Percentiles rank a stretch among this genome's conserved stretches.
phyloP scores from a whole-genome alignment of 2,888 invertebrate genomes.

The Orchesella flavescens region DNA sequence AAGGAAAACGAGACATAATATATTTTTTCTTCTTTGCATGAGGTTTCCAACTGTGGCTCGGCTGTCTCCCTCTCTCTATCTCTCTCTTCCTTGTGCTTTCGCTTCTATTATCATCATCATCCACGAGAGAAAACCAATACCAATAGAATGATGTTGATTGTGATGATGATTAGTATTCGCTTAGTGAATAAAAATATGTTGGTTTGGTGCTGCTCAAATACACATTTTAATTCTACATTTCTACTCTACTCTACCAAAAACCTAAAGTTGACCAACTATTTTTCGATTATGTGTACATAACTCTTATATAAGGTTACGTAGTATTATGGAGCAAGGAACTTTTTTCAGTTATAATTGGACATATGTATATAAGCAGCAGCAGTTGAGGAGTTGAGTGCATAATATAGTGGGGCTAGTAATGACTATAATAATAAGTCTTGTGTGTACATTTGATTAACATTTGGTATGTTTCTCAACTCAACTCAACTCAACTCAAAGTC shows the following conservation, averaged over 20 bases:
- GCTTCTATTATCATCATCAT: background rate
- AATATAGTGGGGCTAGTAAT: constrained; percentile 3
- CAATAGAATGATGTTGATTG: no score
- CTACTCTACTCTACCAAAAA: background rate
- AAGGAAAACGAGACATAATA: background rate
- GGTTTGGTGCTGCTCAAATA: background rate
- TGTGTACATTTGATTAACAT: constrained; percentile 31
- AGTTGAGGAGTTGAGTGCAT: background rate
- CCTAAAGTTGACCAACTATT: constrained; percentile 1
- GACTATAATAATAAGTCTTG: constrained; percentile 11
- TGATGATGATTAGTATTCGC: constrained; percentile 35
- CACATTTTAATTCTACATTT: background rate
- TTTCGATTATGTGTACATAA: constrained; percentile 6
- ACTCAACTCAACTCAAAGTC: no score
- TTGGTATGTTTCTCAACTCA: constrained; percentile 3
- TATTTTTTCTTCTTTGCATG: constrained; percentile 23
- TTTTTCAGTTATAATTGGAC: background rate
- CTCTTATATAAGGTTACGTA: background rate
- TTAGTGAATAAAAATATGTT: constrained; percentile 8
- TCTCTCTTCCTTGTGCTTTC: background rate
- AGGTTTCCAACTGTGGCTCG: constrained; percentile 45
- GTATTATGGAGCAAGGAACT: background rate
- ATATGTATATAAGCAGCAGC: background rate
- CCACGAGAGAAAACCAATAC: constrained; percentile 23
- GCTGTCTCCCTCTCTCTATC: background rate